Conservation (phyloP, 2,888 invertebrate species). For the Hydropsyche betteni region DNA sequence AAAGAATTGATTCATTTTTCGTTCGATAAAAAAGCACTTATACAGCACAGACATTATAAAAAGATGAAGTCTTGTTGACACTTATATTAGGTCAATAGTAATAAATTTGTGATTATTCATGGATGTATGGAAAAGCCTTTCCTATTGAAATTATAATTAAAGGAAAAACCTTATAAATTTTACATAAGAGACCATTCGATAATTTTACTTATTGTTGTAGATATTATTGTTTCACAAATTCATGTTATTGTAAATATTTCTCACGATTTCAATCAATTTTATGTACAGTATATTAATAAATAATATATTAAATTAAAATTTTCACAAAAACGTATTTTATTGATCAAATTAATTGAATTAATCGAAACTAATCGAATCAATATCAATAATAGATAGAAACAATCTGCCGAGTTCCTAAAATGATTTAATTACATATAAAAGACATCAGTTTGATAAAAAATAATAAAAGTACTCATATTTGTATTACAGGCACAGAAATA, state of each 20-base stretch:
- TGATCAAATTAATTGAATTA: not conserved
- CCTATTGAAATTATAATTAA: constrained; percentile 8
- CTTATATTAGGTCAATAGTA: constrained; percentile 17
- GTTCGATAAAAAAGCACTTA: constrained; percentile 2
- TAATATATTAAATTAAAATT: constrained; percentile 49
- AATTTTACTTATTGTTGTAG: constrained; percentile 34
- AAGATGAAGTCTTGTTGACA: constrained; percentile 3
- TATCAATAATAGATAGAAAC: too few species aligned
- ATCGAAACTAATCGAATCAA: too few species aligned
- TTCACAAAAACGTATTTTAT: constrained; percentile 40
- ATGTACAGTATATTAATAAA: constrained; percentile 49
- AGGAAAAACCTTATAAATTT: constrained; percentile 2
- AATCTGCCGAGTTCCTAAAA: too few species aligned
- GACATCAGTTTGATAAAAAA: too few species aligned
- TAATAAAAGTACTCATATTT: too few species aligned
- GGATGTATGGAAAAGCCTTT: constrained; percentile 25
- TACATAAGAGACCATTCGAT: constrained; percentile 23
- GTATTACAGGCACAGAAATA: too few species aligned
- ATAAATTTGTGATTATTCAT: constrained; percentile 20
- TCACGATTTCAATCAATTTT: constrained; percentile 38
- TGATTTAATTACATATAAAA: too few species aligned
- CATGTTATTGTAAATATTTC: constrained; percentile 36
- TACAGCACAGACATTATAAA: constrained; percentile 8
- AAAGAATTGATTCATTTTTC: too few species aligned
- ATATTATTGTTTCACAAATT: constrained; percentile 34